Conservation (phyloP, 2,113 vertebrate genomes). For the Fregata magnificens region DNA sequence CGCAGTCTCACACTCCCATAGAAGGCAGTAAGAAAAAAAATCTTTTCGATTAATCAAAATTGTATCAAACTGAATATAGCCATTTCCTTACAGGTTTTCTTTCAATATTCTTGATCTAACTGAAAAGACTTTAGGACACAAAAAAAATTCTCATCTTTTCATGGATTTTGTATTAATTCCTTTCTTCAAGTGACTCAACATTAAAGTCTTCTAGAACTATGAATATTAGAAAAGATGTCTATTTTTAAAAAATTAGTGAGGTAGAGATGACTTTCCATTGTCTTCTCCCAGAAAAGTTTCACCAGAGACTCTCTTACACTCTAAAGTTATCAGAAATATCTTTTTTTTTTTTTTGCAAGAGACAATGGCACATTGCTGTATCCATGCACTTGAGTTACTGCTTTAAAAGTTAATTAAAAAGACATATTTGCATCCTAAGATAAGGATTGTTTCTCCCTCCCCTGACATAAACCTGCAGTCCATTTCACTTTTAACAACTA, state of each 20-base stretch:
- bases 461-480: neutral
- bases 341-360: neutral
- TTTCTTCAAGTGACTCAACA: neutral
- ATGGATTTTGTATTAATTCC: neutral
- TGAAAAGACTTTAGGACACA: neutral
- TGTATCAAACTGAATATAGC: neutral
- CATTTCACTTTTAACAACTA: neutral
- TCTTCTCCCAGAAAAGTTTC: neutral
- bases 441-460: neutral
- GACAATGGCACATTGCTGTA: neutral
- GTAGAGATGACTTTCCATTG: neutral
- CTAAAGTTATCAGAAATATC: neutral
- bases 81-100: neutral
- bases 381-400: neutral
- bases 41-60: neutral
- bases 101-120: neutral
- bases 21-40: neutral
- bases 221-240: neutral
- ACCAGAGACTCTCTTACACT: neutral
- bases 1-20: neutral
- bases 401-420: neutral
- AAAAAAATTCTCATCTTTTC: neutral
- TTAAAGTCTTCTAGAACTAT: neutral
- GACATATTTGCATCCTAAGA: neutral
- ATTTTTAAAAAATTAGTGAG: neutral